Base-by-base conservation (phyloP, 2,888 invertebrate genomes). In the Allacma fusca region DNA sequence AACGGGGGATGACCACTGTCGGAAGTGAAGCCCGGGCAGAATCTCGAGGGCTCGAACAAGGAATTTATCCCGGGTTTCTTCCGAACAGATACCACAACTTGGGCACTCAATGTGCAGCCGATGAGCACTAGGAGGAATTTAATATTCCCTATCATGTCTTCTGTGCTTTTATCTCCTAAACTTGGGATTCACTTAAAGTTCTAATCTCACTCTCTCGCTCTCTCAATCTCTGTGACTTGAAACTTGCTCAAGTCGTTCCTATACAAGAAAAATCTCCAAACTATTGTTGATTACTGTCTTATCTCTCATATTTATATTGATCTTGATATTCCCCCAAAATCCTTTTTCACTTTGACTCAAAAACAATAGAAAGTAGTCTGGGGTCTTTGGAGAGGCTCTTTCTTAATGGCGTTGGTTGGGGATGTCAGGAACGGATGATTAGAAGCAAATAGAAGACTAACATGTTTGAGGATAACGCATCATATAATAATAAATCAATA, bases 1-100 rank as follows among this genome's bases (percentile, higher is more conserved):
- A 74, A 83, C 75, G 79, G 79, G 21, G 64, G 40, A 23, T 62
- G 62, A 5, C 72, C 76, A 9, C 29, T 2, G 29, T 78, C 78
- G 4, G 70, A 44, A 1, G 69, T 44, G 2, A 43, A 59, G 13
- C 34, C 57, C n/a, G 75, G 43, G 26, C 78, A 78, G 19, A 78
- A 40, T 16, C 67, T 21, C 0, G 76, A 76, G 2, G 75, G 57
- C 23, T 75, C 68, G 28, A 50, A 70, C 13, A 26, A 7, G 0
- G 70, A 50, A 21, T 24, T 72, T 19, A 28, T 50, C n/a, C 59
- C 5, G 19, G 7, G 5, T 40, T 40, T 40, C 40, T 40, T 40
- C 40, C 7, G 40, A 13, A 40, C 59, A 5, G 59, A 7, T 59
- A 19, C 7, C 19, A n/a, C 5, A 5, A 59, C 7, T 9, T 40